Evolutionary conservation across 2,797 vertebrate species (phyloP), one percentile per base, ranked within the genome.

Genomic region (Anableps anableps): DNA sequence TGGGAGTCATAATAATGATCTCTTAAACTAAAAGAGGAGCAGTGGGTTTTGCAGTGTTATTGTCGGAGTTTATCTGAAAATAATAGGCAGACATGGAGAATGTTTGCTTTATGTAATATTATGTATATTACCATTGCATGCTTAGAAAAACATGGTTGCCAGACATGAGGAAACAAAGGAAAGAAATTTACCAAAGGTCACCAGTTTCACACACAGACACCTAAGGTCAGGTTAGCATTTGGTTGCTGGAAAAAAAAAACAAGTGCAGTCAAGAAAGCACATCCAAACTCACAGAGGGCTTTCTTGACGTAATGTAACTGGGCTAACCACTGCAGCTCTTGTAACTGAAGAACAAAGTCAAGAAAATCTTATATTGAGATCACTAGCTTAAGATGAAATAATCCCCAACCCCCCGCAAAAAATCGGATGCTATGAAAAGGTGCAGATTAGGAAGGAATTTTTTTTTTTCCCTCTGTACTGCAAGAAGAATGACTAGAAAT

Each of bases 1-100:
- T 87, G 77, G 74, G 81, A 75, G 68, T 66, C 80, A 81, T 91
- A 80, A 84, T 80, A 76, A 79, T 70, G 23, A 80, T 85, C 79
- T 71, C 58, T 73, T 43, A 48, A 55, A 60, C 34, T 71, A n/a
- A 23, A 78, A 80, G 62, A 83, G 45, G 50, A 48, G 43, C 68
- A 31, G 13, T 34, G 14, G n/a, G 64, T 71, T 75, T 36, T 72
- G 62, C 31, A 5, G 47, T 23, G 47, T 85, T 70, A 13, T 72
- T 73, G 77, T 86, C 60, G 29, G 23, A 66, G 1, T 64, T 6
- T 79, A 41, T 79, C 76, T 74, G 11, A 85, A 82, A 38, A 19
- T 64, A 76, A 83, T 58, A 26, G 8, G 9, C 21, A 75, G n/a
- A 68, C 45, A 11, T 55, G 29, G 83, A 79, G 7, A 55, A 79